A percentile compares a stretch with the other conserved stretches of the same genome.
Conservation (phyloP, 2,797 vertebrate species). For the Limosa lapponica region DNA sequence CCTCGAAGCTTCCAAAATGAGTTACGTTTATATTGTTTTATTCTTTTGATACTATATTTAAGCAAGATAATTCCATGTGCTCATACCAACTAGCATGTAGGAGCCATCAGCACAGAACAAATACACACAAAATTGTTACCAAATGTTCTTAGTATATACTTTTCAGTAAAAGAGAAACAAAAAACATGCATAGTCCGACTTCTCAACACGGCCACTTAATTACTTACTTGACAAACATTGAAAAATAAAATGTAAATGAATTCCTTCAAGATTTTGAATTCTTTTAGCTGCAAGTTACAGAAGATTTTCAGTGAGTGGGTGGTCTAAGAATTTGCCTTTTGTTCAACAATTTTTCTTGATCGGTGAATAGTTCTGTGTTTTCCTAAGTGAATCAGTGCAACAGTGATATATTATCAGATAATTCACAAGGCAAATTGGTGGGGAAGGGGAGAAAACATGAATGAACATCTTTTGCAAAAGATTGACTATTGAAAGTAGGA, state of each 20-base stretch:
- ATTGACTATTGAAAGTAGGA: constrained; percentile 19
- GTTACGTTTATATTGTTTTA: background rate
- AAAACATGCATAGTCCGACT: background rate
- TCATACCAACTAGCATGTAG: background rate
- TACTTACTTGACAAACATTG: constrained; percentile 28
- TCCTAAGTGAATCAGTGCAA: constrained; percentile 14
- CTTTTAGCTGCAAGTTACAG: background rate
- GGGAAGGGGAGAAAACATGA: constrained; percentile 25
- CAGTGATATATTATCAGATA: background rate
- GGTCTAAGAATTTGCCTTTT: constrained; percentile 59
- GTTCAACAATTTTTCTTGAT: constrained; percentile 18
- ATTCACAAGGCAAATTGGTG: constrained; percentile 5
- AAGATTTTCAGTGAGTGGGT: constrained; percentile 41
- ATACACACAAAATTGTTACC: constrained; percentile 36
- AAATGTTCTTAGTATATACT: constrained; percentile 46
- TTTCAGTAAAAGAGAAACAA: constrained; percentile 46
- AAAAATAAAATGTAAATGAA: constrained; percentile 28
- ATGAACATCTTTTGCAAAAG: constrained; percentile 30
- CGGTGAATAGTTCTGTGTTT: constrained; percentile 59
- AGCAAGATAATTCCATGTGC: background rate
- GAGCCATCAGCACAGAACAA: constrained; percentile 42
- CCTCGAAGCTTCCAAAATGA: background rate
- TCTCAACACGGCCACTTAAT: constrained; percentile 46
- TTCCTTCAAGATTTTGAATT: constrained; percentile 24
- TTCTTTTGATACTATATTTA: background rate